Evolutionary conservation across 1,140 invertebrate genomes (phyloP).

Genomic region (Oedothorax gibbosus): DNA sequence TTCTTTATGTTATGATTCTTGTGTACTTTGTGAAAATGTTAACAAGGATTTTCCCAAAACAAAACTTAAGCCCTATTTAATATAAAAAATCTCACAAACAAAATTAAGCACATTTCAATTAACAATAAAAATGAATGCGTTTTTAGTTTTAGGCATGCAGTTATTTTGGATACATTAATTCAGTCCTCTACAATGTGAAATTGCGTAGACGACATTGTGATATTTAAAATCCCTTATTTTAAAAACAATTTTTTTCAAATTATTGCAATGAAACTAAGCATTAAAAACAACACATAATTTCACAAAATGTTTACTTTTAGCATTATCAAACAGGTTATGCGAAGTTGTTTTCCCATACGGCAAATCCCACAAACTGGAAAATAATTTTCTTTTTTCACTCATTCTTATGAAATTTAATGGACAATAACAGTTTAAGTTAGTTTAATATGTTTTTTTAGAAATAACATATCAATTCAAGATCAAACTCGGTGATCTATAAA

Average conservation of each 20-base stretch:
- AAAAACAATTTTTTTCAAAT: not conserved
- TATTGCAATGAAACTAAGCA: not conserved
- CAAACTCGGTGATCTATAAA: no score
- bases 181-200: not conserved
- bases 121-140: not conserved
- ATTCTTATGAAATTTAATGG: not conserved
- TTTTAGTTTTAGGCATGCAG: not conserved
- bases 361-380: slow-evolving; percentile 36
- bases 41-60: not conserved
- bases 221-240: not conserved
- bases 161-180: not conserved
- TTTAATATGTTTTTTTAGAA: no score
- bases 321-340: slow-evolving; percentile 33
- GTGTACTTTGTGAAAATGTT: not conserved
- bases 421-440: not conserved
- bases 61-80: not conserved
- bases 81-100: not conserved
- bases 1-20: not conserved
- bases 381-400: slow-evolving; percentile 16
- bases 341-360: slow-evolving; percentile 41
- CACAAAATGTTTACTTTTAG: slow-evolving; percentile 32
- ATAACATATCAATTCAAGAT: no score
- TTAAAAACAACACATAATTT: not conserved
- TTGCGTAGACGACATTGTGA: not conserved
- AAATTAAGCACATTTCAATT: not conserved